Conservation (phyloP, 2,888 invertebrate genomes). For the Psylliodes chrysocephalus region DNA sequence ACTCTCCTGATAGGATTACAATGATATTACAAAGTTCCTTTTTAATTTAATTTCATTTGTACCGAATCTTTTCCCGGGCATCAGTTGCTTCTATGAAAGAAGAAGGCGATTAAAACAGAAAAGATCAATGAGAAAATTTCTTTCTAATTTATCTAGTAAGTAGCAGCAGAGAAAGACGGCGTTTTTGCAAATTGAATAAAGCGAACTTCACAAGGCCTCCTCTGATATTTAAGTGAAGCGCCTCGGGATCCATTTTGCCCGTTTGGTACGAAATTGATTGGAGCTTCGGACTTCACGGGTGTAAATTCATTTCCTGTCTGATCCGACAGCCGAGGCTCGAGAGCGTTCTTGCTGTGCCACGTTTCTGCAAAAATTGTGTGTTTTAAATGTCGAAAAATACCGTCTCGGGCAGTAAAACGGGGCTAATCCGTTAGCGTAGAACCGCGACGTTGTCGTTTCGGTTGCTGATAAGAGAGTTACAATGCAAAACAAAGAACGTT, state of each 20-base stretch:
- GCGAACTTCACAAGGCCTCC: constrained; percentile 23
- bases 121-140: constrained; percentile 23
- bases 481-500: too few species aligned
- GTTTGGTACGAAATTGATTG: constrained; percentile 27
- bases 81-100: constrained; percentile 6
- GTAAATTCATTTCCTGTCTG: constrained; percentile 31
- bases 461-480: too few species aligned
- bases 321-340: not conserved
- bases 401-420: not conserved
- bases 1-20: too few species aligned
- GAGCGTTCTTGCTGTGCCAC: not conserved
- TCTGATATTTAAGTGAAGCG: constrained; percentile 24
- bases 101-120: too few species aligned
- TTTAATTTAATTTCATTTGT: too few species aligned
- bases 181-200: constrained; percentile 30
- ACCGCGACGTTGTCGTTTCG: too few species aligned
- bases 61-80: not conserved
- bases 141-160: constrained; percentile 28
- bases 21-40: too few species aligned
- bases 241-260: constrained; percentile 27
- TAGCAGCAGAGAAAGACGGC: constrained; percentile 13
- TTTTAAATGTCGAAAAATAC: constrained; percentile 24
- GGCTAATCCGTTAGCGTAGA: not conserved
- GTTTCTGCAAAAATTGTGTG: constrained; percentile 17
- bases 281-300: constrained; percentile 19